Evolutionary conservation across 2,113 vertebrate genomes (phyloP), one percentile per base, ranked within the genome.

Genomic region (Platichthys flesus): DNA sequence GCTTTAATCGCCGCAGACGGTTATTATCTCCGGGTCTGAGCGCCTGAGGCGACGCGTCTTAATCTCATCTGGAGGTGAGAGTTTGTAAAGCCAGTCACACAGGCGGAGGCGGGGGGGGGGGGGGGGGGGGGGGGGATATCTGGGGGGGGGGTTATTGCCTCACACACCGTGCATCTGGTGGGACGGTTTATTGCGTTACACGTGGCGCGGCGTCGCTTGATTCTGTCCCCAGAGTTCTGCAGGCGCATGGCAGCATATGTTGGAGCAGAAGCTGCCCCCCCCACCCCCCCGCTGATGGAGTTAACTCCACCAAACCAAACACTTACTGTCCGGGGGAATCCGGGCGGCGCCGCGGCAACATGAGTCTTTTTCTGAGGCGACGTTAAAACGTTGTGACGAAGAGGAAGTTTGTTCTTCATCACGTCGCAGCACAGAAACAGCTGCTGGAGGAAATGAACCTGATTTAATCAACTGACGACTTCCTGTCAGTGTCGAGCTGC

Each of bases 51-150:
- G 9, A 73, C 23, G 26, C 10, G n/a, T 83, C 77, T 71, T 92
- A 89, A 92, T 91, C 85, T 88, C 76, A 91, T 91, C 86, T 88
- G 74, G 80, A 84, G 88, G 85, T 82, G 83, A 85, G 81, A 83
- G 76, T 81, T 71, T 85, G 86, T 89, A 89, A 89, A 89, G 82
- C 81, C 89, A 80, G 80, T 63, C 51, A n/a, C 62, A 57, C n/a
- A n/a, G 62, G 76, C 72, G 7, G 75, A 72, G 58, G 15, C 5
- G 1, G 81, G 75, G 64, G 6, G 67, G 60, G 37, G 73, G 56
- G 49, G 66, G 40, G 68, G 66, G 51, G 65, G 76, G 21, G 49
- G 62, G 51, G 68, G 66, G 51, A 59, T 73, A 55, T 45, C n/a
- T n/a, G n/a, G n/a, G n/a, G n/a, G n/a, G n/a, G n/a, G n/a, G 21